Percentiles rank a stretch among this genome's conserved stretches.
phyloP scores from a whole-genome alignment of 2,113 vertebrate species.

The Actenoides lindsayi region DNA sequence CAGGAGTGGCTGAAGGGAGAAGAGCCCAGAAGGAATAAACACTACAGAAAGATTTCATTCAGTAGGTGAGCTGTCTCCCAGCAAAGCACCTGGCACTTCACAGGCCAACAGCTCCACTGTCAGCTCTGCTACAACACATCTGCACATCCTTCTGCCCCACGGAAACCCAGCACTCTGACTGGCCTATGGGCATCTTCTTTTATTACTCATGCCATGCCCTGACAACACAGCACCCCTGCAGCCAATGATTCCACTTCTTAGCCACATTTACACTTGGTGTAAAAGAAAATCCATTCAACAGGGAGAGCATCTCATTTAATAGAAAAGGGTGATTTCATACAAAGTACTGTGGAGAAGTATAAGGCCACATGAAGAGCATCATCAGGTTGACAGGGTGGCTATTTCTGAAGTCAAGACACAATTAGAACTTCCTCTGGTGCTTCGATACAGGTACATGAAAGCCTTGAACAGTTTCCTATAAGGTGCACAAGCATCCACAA shows the following conservation, averaged over 20 bases:
- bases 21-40: not conserved
- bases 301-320: constrained; percentile 11
- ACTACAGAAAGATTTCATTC: not conserved
- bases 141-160: not conserved
- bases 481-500: constrained; percentile 49
- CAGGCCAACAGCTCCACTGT: not conserved
- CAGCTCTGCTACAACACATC: not conserved
- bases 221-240: not conserved
- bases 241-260: not conserved
- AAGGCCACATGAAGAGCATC: constrained; percentile 45
- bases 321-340: constrained; percentile 34
- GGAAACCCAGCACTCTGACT: fast-evolving
- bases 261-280: not conserved
- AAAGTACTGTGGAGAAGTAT: not conserved
- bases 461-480: not conserved
- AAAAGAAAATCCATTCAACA: constrained; percentile 32
- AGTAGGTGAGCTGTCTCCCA: not conserved
- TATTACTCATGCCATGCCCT: not conserved
- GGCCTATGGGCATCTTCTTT: not conserved
- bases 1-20: not conserved
- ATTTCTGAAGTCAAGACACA: not conserved
- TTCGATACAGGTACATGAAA: constrained; percentile 30
- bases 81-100: not conserved
- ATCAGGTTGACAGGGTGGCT: not conserved
- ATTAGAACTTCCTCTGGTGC: not conserved